Base-by-base conservation (phyloP, 2,888 invertebrate species). In the Eupithecia vulgata region DNA sequence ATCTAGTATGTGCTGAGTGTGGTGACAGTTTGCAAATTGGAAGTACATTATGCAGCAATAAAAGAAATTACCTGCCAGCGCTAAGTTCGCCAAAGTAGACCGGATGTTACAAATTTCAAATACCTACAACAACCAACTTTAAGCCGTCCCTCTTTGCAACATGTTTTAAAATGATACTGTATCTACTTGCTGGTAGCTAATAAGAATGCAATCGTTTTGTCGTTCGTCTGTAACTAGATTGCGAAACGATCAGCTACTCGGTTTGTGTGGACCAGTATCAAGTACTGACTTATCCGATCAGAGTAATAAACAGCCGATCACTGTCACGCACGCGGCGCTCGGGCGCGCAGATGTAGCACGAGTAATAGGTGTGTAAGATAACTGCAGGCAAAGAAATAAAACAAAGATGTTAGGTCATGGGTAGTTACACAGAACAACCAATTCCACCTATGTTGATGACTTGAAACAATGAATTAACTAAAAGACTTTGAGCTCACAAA, bases 101-200 rank as follows among this genome's bases (percentile, higher is more conserved):
- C 88, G 88, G 88, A 88, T 79, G 79, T 87, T 85, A 83, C 81
- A 75, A 75, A 67, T 66, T 72, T 57, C 13, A 68, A 72, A 68
- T 45, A 13, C n/a, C n/a, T n/a, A n/a, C 15, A 42, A 62, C 66
- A 67, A 64, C 25, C 4, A 12, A 52, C 37, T 8, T 42, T 48
- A 13, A 71, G 59, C 68, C 17, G 52, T 30, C 48, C 21, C 13
- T n/a, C n/a, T 40, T 42, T 52, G 67, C 15, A 67, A 67, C 67
- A 70, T 57, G 67, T 57, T 62, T 64, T 64, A 64, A 52, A 62
- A 67, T 68, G 57, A 5, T 57, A 25, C 13, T 5, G n/a, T n/a
- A n/a, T n/a, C 10, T 57, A 15, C 15, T 17, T 45, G 69, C 17
- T 64, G n/a, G 57, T 8, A 64, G 68, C 67, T 71, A 34, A 68